Evolutionary conservation across 2,888 invertebrate genomes (phyloP).

Genomic region (Heliconius ethilla): DNA sequence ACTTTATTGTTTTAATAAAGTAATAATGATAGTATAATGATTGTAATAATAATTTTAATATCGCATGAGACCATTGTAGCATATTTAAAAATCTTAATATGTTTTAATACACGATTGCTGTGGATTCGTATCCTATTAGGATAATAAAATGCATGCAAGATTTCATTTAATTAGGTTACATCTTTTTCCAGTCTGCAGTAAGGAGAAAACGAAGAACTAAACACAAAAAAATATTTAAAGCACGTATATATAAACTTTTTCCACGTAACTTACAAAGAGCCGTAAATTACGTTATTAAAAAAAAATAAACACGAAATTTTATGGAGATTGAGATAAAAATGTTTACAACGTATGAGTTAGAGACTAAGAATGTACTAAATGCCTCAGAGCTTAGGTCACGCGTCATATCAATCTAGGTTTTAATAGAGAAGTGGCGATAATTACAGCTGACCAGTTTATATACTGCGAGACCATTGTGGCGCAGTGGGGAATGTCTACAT

Average conservation of each 20-base stretch:
- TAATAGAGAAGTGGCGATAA: constrained; percentile 16
- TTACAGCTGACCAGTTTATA: not conserved
- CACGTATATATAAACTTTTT: too few species aligned
- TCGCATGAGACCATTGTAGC: not conserved
- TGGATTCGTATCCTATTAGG: too few species aligned
- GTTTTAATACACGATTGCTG: not conserved
- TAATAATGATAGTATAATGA: not conserved
- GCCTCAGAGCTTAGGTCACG: constrained; percentile 34
- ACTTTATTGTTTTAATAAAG: not conserved
- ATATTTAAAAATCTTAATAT: not conserved
- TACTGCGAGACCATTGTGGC: not conserved
- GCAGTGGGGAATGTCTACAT: too few species aligned
- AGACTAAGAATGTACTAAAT: constrained; percentile 30
- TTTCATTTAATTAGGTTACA: too few species aligned
- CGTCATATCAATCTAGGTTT: constrained; percentile 27
- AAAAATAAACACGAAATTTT: not conserved
- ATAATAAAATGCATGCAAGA: too few species aligned
- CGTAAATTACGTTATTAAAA: not conserved
- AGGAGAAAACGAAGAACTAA: too few species aligned
- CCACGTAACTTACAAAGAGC: not conserved
- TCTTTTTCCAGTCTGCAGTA: too few species aligned
- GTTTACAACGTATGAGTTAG: constrained; percentile 20
- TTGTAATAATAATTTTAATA: not conserved
- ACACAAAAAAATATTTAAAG: not conserved
- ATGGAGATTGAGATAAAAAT: not conserved